These are phyloP conservation scores for Syrrhaptes paradoxus DNA, from an alignment of 2,113 vertebrate species.

Conservation along the genomic window DNA sequence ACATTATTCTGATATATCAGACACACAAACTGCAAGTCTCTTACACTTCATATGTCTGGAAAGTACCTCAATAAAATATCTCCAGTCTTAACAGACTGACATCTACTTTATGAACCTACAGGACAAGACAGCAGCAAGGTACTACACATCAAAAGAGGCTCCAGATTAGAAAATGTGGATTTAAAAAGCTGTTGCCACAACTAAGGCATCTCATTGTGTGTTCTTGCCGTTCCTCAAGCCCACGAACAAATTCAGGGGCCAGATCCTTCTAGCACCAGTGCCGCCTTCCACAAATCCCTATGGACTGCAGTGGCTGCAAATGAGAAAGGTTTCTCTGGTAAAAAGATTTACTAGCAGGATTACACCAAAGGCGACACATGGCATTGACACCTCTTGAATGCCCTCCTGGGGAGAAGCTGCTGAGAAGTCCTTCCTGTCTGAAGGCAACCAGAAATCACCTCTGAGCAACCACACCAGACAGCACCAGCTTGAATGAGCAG, in stretches of 20 bases:
- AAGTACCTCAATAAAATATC: neutral
- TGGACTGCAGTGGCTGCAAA: neutral
- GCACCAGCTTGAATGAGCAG: neutral
- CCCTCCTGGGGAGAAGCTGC: neutral
- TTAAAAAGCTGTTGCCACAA: neutral
- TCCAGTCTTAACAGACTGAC: neutral
- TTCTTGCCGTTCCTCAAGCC: neutral
- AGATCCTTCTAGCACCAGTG: neutral
- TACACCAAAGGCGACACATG: fast-evolving
- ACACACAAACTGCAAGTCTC: neutral
- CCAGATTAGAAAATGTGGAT: neutral
- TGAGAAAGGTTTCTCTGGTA: neutral
- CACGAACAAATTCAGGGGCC: neutral
- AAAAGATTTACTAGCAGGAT: neutral
- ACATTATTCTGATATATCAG: neutral
- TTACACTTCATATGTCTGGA: neutral
- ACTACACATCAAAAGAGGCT: neutral
- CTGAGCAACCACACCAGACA: neutral
- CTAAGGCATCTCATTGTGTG: neutral
- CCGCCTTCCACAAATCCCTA: neutral
- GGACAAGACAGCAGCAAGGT: neutral
- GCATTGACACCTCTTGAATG: fast-evolving
- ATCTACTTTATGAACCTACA: neutral
- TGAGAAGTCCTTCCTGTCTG: neutral
- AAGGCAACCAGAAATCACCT: neutral